Evolutionary conservation across 92 coral and sea anemone species (phyloP).

Genomic region (Parazoanthus swiftii): DNA sequence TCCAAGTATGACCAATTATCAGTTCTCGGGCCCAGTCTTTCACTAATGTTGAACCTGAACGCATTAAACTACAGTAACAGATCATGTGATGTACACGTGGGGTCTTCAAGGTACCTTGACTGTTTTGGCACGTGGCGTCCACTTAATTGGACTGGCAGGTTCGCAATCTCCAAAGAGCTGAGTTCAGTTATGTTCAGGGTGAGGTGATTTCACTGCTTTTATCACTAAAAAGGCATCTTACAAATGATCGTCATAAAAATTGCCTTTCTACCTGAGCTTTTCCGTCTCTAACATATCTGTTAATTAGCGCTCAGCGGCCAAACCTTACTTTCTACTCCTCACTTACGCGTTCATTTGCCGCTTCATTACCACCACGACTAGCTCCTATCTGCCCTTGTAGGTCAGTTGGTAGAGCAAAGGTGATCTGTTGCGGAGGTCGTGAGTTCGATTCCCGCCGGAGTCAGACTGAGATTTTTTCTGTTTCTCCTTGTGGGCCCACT

Average conservation of each 20-base stretch:
- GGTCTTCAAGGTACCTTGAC: neutral
- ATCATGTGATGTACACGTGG: conserved; percentile 4
- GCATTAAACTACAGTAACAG: neutral
- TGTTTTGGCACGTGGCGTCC: conserved; percentile 33
- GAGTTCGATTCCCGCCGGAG: no score
- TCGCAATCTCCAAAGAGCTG: neutral
- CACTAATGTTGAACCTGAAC: neutral
- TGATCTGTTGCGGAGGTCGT: no score
- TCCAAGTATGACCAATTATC: neutral
- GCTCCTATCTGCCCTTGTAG: no score
- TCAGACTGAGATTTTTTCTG: no score
- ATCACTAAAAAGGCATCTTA: neutral
- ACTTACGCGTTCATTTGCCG: no score
- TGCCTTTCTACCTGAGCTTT: neutral
- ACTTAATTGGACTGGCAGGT: neutral
- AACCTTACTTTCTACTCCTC: no score
- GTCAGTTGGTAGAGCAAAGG: no score
- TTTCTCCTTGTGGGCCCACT: no score
- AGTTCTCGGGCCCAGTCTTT: conserved; percentile 11
- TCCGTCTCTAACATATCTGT: no score
- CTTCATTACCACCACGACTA: no score
- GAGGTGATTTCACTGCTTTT: neutral
- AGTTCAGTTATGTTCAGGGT: neutral
- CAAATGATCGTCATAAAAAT: neutral
- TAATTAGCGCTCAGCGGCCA: no score